A percentile compares a stretch with the other conserved stretches of the same genome.
Evolutionary conservation across 2,113 vertebrate genomes (phyloP).

Genomic region (Gambusia holbrooki): DNA sequence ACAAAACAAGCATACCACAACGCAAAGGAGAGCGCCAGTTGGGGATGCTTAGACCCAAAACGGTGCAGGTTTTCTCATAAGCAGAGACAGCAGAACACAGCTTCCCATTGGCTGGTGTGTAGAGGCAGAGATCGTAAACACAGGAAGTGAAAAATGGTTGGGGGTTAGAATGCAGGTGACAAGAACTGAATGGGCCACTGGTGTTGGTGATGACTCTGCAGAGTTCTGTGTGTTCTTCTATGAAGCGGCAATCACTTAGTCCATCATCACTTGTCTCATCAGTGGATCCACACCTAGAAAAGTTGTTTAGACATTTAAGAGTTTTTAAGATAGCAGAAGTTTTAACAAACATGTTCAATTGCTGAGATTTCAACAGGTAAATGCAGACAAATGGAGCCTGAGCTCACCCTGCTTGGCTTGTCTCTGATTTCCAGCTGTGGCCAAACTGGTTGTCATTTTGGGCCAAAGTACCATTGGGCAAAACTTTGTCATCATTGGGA

Average conservation of each 20-base stretch:
- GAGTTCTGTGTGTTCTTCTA: conserved; percentile 55
- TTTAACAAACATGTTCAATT: neutral
- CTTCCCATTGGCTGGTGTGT: conserved; percentile 56
- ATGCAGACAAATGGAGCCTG: rapidly evolving
- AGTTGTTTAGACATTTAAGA: neutral
- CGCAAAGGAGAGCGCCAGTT: conserved; percentile 56
- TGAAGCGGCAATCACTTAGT: conserved; percentile 18
- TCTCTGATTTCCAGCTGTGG: conserved; percentile 68
- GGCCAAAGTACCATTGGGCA: conserved; percentile 60
- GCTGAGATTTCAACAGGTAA: neutral
- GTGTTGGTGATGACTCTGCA: conserved; percentile 67
- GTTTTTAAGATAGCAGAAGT: neutral
- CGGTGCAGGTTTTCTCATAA: conserved; percentile 58
- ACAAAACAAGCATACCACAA: conserved; percentile 51
- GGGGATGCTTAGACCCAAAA: conserved; percentile 29
- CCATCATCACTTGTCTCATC: neutral
- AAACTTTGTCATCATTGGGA: conserved; percentile 70
- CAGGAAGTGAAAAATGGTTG: conserved; percentile 53
- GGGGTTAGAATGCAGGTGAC: conserved; percentile 46
- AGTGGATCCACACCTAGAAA: conserved; percentile 52
- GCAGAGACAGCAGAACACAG: conserved; percentile 63
- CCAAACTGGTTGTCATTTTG: conserved; percentile 72
- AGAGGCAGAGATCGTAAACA: conserved; percentile 67
- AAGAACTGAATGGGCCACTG: conserved; percentile 60
- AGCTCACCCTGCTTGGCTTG: conserved; percentile 63